Evolutionary conservation across 2,113 vertebrate genomes (phyloP).

Genomic region (Atrichornis clamosus): DNA sequence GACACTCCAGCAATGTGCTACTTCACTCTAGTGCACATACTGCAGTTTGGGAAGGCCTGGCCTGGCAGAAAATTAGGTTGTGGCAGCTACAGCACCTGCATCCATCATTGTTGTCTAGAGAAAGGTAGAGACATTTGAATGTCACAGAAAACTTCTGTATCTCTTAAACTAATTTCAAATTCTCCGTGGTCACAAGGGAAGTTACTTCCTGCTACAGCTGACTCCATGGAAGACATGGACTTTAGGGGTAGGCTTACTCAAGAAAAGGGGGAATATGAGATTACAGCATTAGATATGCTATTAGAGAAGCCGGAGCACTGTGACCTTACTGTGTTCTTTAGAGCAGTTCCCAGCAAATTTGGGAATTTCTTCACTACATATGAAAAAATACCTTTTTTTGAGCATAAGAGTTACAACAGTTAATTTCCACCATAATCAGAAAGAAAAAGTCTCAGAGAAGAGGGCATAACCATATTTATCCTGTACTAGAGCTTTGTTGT

Average conservation of each 20-base stretch:
- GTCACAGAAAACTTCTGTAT: not conserved
- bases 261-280: not conserved
- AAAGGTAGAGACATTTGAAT: not conserved
- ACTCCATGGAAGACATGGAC: not conserved
- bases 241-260: not conserved
- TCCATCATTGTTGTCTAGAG: not conserved
- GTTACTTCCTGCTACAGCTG: not conserved
- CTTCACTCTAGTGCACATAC: not conserved
- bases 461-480: not conserved
- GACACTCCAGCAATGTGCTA: not conserved
- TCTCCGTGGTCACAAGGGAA: not conserved
- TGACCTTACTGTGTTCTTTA: not conserved
- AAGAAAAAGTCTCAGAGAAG: not conserved
- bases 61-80: not conserved
- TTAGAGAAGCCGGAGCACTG: not conserved
- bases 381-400: not conserved
- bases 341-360: not conserved
- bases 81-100: not conserved
- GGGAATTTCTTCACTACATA: not conserved
- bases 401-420: not conserved
- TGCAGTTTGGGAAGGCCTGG: not conserved
- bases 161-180: not conserved
- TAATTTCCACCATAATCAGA: not conserved
- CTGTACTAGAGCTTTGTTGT: not conserved
- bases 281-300: conserved; percentile 4